Evolutionary conservation across 2,797 vertebrate species (phyloP), one percentile per base, ranked within the genome.

Genomic region (Telmatherina bonti): DNA sequence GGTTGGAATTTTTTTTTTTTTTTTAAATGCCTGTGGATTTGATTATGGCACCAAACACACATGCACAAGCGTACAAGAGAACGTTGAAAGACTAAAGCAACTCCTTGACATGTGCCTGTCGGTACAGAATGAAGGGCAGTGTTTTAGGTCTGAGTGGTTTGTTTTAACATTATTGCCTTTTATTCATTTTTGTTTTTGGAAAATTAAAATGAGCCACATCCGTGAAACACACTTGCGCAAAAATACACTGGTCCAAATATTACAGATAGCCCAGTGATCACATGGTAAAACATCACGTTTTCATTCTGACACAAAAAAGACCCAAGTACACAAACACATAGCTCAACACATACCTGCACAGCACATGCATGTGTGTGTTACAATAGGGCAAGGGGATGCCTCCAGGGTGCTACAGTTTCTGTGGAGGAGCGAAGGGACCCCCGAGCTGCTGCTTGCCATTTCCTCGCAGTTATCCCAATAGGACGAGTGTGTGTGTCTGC

Each of bases 401-500:
- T 79, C 79, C 52, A 72, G 90, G 88, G 86, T 76, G 81, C 76
- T 74, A 69, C 72, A 66, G 82, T 76, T 88, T 85, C 74, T 88
- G 81, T 60, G 61, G 78, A 84, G 82, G 71, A 82, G 74, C 56
- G 55, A 52, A 61, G 86, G 77, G 85, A 90, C 90, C 88, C 89
- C 91, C 86, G 83, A 88, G 89, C 88, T 91, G 91, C 81, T 87
- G 84, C 82, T 86, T 91, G 90, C 90, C 90, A 92, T 93, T 93
- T 92, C 89, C 85, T 84, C 47, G 16, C 78, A 73, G 61, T 74
- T 80, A 58, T 89, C 93, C 89, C 88, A 85, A 61, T 3, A 81
- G 92, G 83, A 62, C 20, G 36, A 84, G 82, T 71, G 77, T 67
- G 82, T 62, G 67, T 58, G 26, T 78, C 49, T 76, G 59, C 41